Percentiles rank a stretch among this genome's conserved stretches.
Conservation (phyloP, 2,113 vertebrate genomes). For the Lonchura striata region DNA sequence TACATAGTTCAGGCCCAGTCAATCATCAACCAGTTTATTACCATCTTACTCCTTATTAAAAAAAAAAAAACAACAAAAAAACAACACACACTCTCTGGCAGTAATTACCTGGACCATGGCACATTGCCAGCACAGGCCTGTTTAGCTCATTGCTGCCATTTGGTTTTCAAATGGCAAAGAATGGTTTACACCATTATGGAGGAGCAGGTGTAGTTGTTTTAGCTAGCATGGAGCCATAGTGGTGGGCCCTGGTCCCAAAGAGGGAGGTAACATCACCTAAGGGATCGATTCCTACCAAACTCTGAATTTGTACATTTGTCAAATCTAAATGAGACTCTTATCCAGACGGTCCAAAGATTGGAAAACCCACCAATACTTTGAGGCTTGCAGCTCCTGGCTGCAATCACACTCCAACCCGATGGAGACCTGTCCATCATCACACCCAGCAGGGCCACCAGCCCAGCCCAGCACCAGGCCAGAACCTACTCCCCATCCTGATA, state of each 20-base stretch:
- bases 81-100: neutral
- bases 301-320: neutral
- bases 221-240: neutral
- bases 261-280: neutral
- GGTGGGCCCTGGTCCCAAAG: neutral
- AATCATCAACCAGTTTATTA: constrained; percentile 61
- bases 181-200: neutral
- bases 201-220: neutral
- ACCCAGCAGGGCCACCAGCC: neutral
- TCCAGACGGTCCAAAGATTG: neutral
- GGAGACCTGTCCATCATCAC: neutral
- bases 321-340: neutral
- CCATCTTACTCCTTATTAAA: constrained; percentile 42
- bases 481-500: neutral
- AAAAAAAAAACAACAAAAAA: neutral
- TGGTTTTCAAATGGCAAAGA: neutral
- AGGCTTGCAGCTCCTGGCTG: rapidly evolving
- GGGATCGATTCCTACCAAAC: neutral
- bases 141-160: neutral
- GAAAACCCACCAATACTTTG: neutral
- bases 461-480: neutral
- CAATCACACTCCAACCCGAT: neutral
- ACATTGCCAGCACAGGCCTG: neutral
- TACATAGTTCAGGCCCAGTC: constrained; percentile 56
- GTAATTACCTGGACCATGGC: neutral